phyloP scores from a whole-genome alignment of 2,797 vertebrate genomes.

The Parambassis ranga region DNA sequence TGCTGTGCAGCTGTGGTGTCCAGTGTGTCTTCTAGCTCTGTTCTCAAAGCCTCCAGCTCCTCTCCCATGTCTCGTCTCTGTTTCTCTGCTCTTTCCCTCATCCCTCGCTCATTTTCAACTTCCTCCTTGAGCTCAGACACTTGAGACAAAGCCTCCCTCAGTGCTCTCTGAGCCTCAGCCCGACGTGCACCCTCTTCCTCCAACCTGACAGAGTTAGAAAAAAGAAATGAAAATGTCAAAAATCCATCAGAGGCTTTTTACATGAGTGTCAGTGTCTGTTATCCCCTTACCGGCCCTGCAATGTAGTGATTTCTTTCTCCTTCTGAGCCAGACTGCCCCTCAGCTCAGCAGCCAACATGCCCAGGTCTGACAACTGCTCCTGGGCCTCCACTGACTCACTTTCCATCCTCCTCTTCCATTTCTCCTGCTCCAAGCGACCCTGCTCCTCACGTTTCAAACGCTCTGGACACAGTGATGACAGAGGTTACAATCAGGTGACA shows the following conservation, averaged over 20 bases:
- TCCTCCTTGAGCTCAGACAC: constrained; percentile 90
- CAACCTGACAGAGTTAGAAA: constrained; percentile 67
- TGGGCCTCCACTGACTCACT: constrained; percentile 86
- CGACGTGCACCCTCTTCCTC: constrained; percentile 86
- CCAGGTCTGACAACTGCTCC: constrained; percentile 88
- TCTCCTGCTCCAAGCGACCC: constrained; percentile 89
- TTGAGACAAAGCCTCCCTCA: constrained; percentile 87
- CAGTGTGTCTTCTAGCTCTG: constrained; percentile 90
- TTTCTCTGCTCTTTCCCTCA: constrained; percentile 89
- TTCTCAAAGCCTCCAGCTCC: constrained; percentile 89
- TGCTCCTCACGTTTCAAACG: constrained; percentile 94
- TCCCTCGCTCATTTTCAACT: constrained; percentile 85
- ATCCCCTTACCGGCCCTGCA: constrained; percentile 82
- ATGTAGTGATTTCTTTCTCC: constrained; percentile 89
- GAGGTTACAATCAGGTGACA: neutral
- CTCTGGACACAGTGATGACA: constrained; percentile 69
- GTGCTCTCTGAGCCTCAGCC: constrained; percentile 81
- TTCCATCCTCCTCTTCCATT: constrained; percentile 88
- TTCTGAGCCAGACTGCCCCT: constrained; percentile 84
- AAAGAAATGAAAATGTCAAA: neutral
- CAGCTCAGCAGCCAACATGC: constrained; percentile 82
- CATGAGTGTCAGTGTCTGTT: neutral
- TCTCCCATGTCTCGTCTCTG: constrained; percentile 89
- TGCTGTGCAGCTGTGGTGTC: constrained; percentile 92
- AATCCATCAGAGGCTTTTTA: neutral